Conservation (phyloP, 2,797 vertebrate genomes). For the Cheirogaleus major region DNA sequence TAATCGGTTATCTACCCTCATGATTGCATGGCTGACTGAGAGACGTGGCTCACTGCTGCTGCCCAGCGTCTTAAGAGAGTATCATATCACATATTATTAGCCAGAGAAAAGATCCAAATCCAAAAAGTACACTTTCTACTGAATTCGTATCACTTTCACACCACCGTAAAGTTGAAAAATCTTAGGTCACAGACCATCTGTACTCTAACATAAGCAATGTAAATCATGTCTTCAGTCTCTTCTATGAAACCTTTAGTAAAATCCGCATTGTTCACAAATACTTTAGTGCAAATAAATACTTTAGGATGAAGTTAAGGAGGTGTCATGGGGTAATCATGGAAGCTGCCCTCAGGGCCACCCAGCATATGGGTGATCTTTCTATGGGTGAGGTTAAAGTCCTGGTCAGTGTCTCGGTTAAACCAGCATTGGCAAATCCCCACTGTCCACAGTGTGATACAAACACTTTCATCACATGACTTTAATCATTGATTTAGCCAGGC, state of each 20-base stretch:
- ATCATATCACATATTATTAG: not conserved
- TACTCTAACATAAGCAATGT: not conserved
- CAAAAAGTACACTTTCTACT: not conserved
- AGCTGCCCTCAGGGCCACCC: not conserved
- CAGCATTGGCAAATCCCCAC: not conserved
- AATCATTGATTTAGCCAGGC: not conserved
- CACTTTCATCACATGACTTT: not conserved
- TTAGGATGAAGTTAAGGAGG: not conserved
- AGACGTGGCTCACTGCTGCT: too few relatives aligned
- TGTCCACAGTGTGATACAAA: not conserved
- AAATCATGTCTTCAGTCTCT: not conserved
- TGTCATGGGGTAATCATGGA: not conserved
- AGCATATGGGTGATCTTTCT: not conserved
- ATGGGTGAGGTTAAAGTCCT: not conserved
- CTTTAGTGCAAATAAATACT: not conserved
- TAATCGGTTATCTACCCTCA: not conserved
- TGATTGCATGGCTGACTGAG: not conserved
- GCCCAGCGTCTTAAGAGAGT: not conserved
- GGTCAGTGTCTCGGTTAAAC: not conserved
- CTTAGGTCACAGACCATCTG: not conserved
- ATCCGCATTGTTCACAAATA: not conserved
- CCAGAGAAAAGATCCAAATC: not conserved
- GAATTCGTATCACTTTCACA: not conserved
- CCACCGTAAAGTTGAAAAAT: not conserved
- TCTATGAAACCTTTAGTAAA: constrained; percentile 24